Evolutionary conservation across 2,888 invertebrate genomes (phyloP).

Genomic region (Parthenolecanium corni): DNA sequence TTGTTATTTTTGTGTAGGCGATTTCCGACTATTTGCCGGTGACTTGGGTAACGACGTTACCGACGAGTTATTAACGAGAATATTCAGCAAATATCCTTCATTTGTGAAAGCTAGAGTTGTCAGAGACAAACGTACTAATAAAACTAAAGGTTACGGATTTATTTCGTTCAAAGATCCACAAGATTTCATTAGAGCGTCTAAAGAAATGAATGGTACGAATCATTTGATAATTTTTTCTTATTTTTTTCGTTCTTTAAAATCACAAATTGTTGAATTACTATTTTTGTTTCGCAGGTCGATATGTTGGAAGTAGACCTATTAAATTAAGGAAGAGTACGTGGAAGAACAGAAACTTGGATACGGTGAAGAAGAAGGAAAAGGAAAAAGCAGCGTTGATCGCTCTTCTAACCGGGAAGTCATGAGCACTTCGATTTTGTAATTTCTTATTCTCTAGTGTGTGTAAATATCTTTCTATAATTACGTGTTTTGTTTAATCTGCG

Average conservation of each 20-base stretch:
- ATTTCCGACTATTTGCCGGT: slow-evolving; percentile 98
- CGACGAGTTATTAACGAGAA: slow-evolving; percentile 89
- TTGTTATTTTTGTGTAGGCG: slow-evolving; percentile 48
- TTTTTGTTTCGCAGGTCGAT: slow-evolving; percentile 57
- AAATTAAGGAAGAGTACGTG: slow-evolving; percentile 94
- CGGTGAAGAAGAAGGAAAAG: slow-evolving; percentile 89
- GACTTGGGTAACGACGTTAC: slow-evolving; percentile 98
- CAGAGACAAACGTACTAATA: slow-evolving; percentile 90
- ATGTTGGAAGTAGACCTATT: slow-evolving; percentile 96
- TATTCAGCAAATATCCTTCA: slow-evolving; percentile 86
- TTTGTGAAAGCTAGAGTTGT: slow-evolving; percentile 92
- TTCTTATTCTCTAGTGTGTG: no score
- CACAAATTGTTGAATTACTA: neutral
- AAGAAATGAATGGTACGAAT: slow-evolving; percentile 90
- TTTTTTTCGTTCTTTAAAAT: neutral
- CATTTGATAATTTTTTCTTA: neutral
- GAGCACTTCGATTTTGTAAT: no score
- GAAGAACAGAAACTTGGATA: slow-evolving; percentile 84
- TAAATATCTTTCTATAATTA: no score
- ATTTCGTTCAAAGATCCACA: slow-evolving; percentile 95
- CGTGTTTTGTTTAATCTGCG: no score
- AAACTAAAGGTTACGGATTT: slow-evolving; percentile 98
- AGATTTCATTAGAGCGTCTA: slow-evolving; percentile 96
- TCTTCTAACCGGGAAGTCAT: slow-evolving; percentile 45
- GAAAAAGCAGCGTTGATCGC: slow-evolving; percentile 78